Evolutionary conservation across 2,113 vertebrate genomes (phyloP).

Genomic region (Arothron firmamentum): DNA sequence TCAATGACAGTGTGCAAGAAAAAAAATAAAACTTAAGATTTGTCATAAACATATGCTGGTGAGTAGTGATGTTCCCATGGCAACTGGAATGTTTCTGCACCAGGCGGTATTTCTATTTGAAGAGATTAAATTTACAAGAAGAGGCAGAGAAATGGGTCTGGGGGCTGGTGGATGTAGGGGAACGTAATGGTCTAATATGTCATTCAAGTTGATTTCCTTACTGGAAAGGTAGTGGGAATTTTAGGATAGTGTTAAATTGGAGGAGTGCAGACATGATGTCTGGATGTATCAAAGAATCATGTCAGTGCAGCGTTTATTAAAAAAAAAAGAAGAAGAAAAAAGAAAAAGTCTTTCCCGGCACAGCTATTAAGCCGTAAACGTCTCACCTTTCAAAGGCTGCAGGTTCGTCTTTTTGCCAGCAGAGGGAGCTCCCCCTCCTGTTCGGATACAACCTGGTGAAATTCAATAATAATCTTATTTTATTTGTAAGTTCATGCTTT

Average conservation of each 20-base stretch:
- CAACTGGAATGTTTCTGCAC: constrained; percentile 44
- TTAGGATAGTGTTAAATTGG: constrained; percentile 18
- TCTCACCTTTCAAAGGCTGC: constrained; percentile 19
- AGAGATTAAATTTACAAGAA: constrained; percentile 48
- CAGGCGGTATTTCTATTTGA: constrained; percentile 40
- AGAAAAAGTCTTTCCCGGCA: constrained; percentile 50
- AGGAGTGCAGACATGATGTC: constrained; percentile 41
- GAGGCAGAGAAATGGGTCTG: constrained; percentile 16
- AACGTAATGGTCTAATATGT: constrained; percentile 30
- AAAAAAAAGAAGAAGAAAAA: constrained; percentile 21
- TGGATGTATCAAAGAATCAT: constrained; percentile 36
- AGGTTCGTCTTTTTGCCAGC: constrained; percentile 29
- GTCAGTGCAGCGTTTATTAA: constrained; percentile 18
- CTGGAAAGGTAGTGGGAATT: constrained; percentile 44
- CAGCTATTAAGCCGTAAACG: constrained; percentile 32
- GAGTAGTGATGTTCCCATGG: constrained; percentile 51
- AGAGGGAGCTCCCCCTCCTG: constrained; percentile 53
- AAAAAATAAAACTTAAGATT: constrained; percentile 39
- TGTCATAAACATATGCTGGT: constrained; percentile 62
- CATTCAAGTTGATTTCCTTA: constrained; percentile 59
- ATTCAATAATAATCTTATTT: too few relatives aligned
- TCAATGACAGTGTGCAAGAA: constrained; percentile 45
- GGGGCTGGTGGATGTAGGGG: constrained; percentile 22
- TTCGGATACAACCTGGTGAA: too few relatives aligned
- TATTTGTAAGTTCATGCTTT: too few relatives aligned